Evolutionary conservation across 2,888 invertebrate species (phyloP), one percentile per base, ranked within the genome.

Genomic region (Megastigmus dorsalis): DNA sequence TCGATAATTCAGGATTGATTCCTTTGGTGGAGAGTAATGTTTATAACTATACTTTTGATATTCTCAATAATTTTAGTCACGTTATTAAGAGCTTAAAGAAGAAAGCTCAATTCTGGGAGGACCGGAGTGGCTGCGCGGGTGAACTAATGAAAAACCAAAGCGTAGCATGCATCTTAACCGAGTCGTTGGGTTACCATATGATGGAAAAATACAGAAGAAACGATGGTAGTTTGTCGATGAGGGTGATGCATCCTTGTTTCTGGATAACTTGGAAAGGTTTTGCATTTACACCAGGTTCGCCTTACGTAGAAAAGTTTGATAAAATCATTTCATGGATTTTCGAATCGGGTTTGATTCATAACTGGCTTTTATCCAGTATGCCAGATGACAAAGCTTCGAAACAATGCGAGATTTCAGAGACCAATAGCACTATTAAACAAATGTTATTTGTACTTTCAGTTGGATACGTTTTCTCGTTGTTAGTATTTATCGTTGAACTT

Each of bases 1-100:
- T 80, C 3, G 78, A 78, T 30, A 13, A 67, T 0, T 73, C 78
- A 7, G 68, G 66, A 1, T 52, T 80, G 10, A 62, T 33, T 9
- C 78, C 78, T 1, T 3, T 78, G 5, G 48, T 78, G 0, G 52
- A 54, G 2, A 9, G 6, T 6, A 7, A 48, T 3, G 10, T 63
- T 3, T 73, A 69, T n/a, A 28, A 65, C 36, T 60, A 66, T 26
- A 75, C 74, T 0, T 78, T 79, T 43, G 9, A 41, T 43, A 15
- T 7, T 15, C 18, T 26, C 9, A 33, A 20, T 4, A 26, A 15
- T 3, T 13, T 1, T 0, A 3, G 30, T n/a, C n/a, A n/a, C 41
- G 0, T 20, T 66, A 9, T 6, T n/a, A n/a, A 41, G 1, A 55
- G 20, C 38, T 43, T 65, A 2, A 26, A 52, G 20, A n/a, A 13